A percentile compares a stretch with the other conserved stretches of the same genome.
phyloP scores from a whole-genome alignment of 1,140 invertebrate genomes.

The Euwallacea fornicatus region DNA sequence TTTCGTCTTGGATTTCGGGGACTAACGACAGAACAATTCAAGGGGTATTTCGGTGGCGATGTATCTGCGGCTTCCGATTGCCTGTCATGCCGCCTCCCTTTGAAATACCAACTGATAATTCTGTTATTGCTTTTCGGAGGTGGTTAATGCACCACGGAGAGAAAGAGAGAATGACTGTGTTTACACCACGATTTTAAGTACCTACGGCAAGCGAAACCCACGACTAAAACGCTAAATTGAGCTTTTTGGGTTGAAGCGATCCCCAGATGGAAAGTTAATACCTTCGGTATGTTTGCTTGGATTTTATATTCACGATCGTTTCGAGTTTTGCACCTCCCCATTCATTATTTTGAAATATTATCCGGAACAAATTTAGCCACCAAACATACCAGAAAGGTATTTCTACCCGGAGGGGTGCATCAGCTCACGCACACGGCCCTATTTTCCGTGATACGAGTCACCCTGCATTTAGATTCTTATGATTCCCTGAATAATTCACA shows the following conservation, averaged over 20 bases:
- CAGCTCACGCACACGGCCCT: slow-evolving; percentile 10
- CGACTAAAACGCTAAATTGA: neutral
- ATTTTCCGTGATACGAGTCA: slow-evolving; percentile 4
- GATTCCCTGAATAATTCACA: slow-evolving; percentile 13
- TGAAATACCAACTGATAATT: slow-evolving; percentile 17
- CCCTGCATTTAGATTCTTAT: slow-evolving; percentile 12
- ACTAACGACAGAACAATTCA: too few species aligned
- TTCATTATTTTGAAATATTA: neutral
- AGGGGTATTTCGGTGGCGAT: neutral
- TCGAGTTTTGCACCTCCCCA: neutral
- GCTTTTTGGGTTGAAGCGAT: neutral
- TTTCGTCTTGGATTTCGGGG: too few species aligned
- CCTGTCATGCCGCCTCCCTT: slow-evolving; percentile 16
- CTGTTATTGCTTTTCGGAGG: slow-evolving; percentile 16
- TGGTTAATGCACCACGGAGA: neutral
- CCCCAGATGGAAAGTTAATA: neutral
- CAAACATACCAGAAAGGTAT: slow-evolving; percentile 8
- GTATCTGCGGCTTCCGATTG: slow-evolving; percentile 18
- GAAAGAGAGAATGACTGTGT: neutral
- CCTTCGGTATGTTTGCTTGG: neutral
- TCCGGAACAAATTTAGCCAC: neutral
- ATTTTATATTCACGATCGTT: neutral
- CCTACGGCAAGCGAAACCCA: neutral
- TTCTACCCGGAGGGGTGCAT: slow-evolving; percentile 10
- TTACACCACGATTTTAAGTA: neutral